Evolutionary conservation across 2,888 invertebrate genomes (phyloP), one percentile per base, ranked within the genome.

Genomic region (Sclerodermus sp.): DNA sequence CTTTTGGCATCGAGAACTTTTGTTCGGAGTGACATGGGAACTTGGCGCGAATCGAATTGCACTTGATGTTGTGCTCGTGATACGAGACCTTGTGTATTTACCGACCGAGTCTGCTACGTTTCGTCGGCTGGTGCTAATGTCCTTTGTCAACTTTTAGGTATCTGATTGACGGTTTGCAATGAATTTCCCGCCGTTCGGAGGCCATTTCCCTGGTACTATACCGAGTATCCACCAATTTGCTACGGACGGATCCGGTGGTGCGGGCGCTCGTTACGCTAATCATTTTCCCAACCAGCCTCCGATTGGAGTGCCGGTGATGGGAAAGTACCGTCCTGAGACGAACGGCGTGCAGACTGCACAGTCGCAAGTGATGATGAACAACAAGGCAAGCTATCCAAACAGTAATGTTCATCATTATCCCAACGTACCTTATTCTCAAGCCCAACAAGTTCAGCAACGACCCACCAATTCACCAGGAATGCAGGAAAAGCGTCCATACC

Each of bases 161-260:
- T 69, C 61, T 64, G 66, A 77, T 67, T 75, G 70, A 74, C 68
- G 60, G 61, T 66, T 64, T 64, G 69, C 73, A 71, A 92, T 92
- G 92, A 92, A 92, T 82, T 92, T 92, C 81, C 86, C 91, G 70
- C 90, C 91, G 62, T 92, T 91, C 78, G 89, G 89, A 68, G 87
- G 88, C 68, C 91, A 86, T 79, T 90, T 88, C 76, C 87, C 89
- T 66, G 85, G 87, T 62, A 84, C 87, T 64, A 85, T 91, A 65
- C 90, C 91, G 60, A 86, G 87, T 51, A 89, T 92, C 73, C 90
- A 91, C 78, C 91, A 92, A 79, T 91, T 91, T 78, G 85, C 89
- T 31, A 88, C 91, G 56, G 88, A 90, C 65, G 70, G 78, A 57
- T 71, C 77, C 53, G 74, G 76, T 43, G 73, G 75, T 62, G 75